Evolutionary conservation across 2,797 vertebrate genomes (phyloP), one percentile per base, ranked within the genome.

Genomic region (Perodicticus potto): DNA sequence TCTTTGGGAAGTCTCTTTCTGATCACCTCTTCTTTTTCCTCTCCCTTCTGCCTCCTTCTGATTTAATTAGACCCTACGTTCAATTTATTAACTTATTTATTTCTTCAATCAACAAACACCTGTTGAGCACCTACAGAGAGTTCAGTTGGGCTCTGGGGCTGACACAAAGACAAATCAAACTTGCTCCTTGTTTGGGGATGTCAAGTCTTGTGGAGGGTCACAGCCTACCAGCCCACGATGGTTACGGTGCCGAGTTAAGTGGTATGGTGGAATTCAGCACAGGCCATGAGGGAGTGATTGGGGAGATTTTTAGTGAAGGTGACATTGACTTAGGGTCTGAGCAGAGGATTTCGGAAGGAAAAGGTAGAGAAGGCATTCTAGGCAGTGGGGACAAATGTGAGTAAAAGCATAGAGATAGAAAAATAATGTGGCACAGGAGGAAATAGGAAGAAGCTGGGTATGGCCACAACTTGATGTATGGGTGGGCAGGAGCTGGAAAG

Each of bases 1-100:
- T 84, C 78, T 59, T 73, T n/a, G 43, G 91, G 77, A 97, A 86
- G 45, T 37, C 76, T 43, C 70, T 61, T 81, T 85, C 61, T 77
- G 55, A 43, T 72, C 61, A n/a, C 27, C 9, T 77, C 89, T 83
- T 49, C 65, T 86, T 49, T 57, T 29, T 25, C 63, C 9, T 40
- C 16, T 91, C 8, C 53, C 23, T 91, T 73, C 59, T 88, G 34
- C 23, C 90, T 80, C 70, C 61, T 14, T 85, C 87, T 84, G 88
- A 92, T 67, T 86, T 89, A 27, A 96, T 67, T 74, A 83, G 32
- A 86, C 22, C 16, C n/a, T 27, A 37, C 13, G 80, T 91, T 93
- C 37, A 45, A 37, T 37, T 67, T 72, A 37, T 63, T 61, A 34
- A 59, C 25, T 67, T 69, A 80, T 27, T 91, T 80, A 80, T 74